These are phyloP conservation scores for Polyommatus iphigenia DNA, from an alignment of 2,888 invertebrate genomes.

Conservation along the genomic window DNA sequence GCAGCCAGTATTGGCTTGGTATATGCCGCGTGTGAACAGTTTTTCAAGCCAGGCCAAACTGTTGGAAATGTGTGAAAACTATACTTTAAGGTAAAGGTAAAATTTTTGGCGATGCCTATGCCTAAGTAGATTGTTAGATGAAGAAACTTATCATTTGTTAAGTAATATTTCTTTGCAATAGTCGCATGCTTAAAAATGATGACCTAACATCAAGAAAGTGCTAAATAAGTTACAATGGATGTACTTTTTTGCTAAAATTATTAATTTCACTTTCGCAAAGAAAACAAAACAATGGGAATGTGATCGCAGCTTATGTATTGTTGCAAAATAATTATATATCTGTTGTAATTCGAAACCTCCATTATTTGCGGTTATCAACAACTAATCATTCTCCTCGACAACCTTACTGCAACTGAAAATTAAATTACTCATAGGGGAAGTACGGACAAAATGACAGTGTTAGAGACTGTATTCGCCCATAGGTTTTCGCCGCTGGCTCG, in stretches of 20 bases:
- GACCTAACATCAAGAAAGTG: conserved; percentile 18
- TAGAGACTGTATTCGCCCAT: too few relatives aligned
- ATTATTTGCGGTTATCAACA: not conserved
- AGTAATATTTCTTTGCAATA: not conserved
- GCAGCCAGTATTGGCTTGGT: too few relatives aligned
- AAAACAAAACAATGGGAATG: conserved; percentile 15
- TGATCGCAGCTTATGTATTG: conserved; percentile 19
- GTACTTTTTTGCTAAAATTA: conserved; percentile 6
- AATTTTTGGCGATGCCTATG: not conserved
- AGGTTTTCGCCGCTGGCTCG: too few relatives aligned
- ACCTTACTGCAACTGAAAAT: not conserved
- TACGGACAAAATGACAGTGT: too few relatives aligned
- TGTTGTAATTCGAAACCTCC: conserved; percentile 21
- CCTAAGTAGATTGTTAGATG: too few relatives aligned
- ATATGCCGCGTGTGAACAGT: too few relatives aligned
- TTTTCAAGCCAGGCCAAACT: too few relatives aligned
- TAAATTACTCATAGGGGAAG: too few relatives aligned
- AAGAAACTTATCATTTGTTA: not conserved
- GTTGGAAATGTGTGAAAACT: too few relatives aligned
- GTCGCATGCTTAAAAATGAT: not conserved
- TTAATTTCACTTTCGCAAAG: conserved; percentile 23
- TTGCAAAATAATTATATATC: conserved; percentile 17
- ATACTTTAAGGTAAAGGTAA: not conserved
- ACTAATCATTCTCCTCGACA: not conserved
- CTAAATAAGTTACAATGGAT: conserved; percentile 19